These are phyloP conservation scores for Tetramorium bicarinatum DNA, from an alignment of 2,888 invertebrate genomes.

Conservation along the genomic window DNA sequence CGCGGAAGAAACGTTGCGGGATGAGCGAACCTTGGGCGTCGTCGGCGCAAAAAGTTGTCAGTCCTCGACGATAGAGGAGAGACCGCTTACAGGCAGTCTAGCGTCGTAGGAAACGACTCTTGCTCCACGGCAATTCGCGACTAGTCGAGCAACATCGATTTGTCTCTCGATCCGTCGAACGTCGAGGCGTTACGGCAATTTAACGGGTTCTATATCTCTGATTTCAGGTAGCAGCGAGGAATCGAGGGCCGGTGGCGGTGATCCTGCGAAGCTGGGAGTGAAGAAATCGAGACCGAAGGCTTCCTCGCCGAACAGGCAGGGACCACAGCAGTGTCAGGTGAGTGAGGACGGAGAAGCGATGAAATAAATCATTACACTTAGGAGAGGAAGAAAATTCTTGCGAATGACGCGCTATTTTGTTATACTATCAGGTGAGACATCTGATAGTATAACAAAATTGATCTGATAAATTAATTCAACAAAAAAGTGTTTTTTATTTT, in stretches of 20 bases:
- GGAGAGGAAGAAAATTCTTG: background rate
- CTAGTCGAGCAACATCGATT: conserved; percentile 56
- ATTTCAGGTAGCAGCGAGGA: conserved; percentile 88
- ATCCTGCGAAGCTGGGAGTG: conserved; percentile 88
- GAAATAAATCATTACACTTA: background rate
- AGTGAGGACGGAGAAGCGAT: conserved; percentile 34
- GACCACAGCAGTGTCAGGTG: conserved; percentile 97
- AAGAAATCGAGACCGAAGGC: conserved; percentile 94
- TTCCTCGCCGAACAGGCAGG: conserved; percentile 95
- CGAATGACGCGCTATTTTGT: too few relatives aligned
- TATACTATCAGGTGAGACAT: too few relatives aligned
- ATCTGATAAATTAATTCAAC: conserved; percentile 10
- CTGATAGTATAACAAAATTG: background rate
- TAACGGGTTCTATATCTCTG: conserved; percentile 58
- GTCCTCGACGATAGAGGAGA: conserved; percentile 53
- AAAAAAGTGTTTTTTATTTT: background rate
- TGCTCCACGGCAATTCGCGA: conserved; percentile 19
- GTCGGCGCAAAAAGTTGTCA: conserved; percentile 67
- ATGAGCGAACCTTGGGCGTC: conserved; percentile 54
- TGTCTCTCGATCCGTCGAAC: conserved; percentile 50
- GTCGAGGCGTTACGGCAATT: conserved; percentile 46
- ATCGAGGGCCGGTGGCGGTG: conserved; percentile 86
- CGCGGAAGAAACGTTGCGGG: conserved; percentile 34
- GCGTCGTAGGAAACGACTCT: conserved; percentile 20
- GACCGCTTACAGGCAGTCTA: conserved; percentile 7